These are phyloP conservation scores for Eueremaeus valkanovi DNA, from an alignment of 2,888 invertebrate species.

Conservation along the genomic window DNA sequence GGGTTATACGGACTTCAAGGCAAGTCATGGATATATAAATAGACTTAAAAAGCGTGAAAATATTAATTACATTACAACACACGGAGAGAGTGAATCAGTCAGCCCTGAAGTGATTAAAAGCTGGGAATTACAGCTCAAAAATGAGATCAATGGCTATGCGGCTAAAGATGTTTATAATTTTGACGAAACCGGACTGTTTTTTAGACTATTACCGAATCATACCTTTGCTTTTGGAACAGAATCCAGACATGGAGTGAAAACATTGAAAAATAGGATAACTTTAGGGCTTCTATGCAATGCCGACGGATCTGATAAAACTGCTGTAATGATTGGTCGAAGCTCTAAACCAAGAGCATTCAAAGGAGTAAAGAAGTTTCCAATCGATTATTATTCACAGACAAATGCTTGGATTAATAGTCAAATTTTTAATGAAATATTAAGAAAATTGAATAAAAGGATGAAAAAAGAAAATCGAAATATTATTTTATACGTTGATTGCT, in stretches of 20 bases:
- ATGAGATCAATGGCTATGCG: background rate
- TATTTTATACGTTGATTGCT: background rate
- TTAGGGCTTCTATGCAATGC: background rate
- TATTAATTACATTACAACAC: background rate
- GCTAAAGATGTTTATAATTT: background rate
- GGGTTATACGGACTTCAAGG: background rate
- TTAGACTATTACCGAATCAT: background rate
- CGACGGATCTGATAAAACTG: background rate
- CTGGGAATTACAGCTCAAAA: background rate
- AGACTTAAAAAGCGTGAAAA: background rate
- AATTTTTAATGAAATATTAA: background rate
- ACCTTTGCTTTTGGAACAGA: background rate
- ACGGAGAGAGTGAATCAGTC: background rate
- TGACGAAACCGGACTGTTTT: background rate
- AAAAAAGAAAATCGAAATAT: no score
- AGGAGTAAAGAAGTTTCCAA: background rate
- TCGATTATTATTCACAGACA: background rate
- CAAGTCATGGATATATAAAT: background rate
- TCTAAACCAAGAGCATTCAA: background rate
- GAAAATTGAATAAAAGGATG: background rate
- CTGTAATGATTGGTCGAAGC: background rate
- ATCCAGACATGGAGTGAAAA: background rate
- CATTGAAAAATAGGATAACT: background rate
- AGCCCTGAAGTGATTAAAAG: background rate
- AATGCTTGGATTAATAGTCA: background rate